Base-by-base conservation (phyloP, 2,797 vertebrate genomes). In the Sternarchorhynchus goeldii region DNA sequence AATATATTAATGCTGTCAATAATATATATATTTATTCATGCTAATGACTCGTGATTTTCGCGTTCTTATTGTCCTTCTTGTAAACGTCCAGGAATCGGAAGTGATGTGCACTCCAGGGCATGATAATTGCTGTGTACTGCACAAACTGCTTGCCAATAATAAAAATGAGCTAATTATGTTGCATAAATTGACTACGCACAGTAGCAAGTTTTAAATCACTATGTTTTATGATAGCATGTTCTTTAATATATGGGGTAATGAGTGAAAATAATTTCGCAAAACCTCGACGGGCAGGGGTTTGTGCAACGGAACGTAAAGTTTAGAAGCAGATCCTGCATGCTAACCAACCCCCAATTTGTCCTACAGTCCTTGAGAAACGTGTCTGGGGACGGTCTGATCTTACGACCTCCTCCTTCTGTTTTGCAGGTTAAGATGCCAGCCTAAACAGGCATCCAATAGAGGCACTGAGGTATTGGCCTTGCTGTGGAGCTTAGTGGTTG, bases 1-100 rank as follows among this genome's bases (percentile, higher is more conserved):
- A 21, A 3, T 25, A n/a, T 55, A 55, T 69, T 69, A 69, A 68
- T 56, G 32, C 31, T 29, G 8, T n/a, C 29, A 69, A 69, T 55
- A 69, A 56, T 31, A 67, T 50, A 50, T 64, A 62, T 69, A 53
- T 68, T 69, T 56, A 69, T 69, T 55, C 55, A 25, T 10, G 10
- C 45, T 69, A 69, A 69, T 68, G 45, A 50, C 66, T 68, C 64
- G 32, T 5, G 16, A 17, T 56, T n/a, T 55, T 18, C 65, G 7
- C 12, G 29, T 17, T 20, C 65, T 68, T 50, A 68, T 68, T 68
- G 25, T 68, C 45, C 31, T 17, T 56, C 25, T 5, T 55, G 67
- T 25, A 55, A 25, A 69, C 32, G 67, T 69, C 50, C 67, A 69
- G 31, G 55, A 69, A 69, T 68, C 31, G n/a, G 41, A 53, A 10